Evolutionary conservation across 1,140 invertebrate genomes (phyloP).

Genomic region (Drosophila erecta): DNA sequence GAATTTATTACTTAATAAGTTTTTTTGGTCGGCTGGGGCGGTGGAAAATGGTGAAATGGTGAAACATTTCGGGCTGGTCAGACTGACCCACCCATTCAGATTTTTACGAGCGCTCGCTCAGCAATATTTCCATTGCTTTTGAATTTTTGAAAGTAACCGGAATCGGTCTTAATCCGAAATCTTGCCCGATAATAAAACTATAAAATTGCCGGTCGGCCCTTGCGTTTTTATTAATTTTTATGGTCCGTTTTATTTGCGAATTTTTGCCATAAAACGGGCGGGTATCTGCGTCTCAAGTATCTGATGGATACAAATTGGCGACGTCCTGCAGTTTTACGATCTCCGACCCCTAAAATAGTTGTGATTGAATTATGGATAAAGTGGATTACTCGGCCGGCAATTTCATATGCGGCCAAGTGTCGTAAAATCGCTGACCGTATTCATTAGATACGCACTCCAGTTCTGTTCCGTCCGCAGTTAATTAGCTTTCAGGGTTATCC

Average conservation of each 20-base stretch:
- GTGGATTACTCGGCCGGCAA: conserved; percentile 59
- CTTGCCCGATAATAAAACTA: conserved; percentile 76
- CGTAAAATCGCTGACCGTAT: conserved; percentile 71
- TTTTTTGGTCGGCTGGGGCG: conserved; percentile 21
- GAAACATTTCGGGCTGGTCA: conserved; percentile 29
- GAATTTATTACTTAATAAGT: conserved; percentile 83
- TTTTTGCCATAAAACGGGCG: conserved; percentile 70
- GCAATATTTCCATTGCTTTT: conserved; percentile 61
- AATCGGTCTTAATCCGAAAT: conserved; percentile 28
- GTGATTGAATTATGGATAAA: conserved; percentile 83
- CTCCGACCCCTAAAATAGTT: conserved; percentile 48
- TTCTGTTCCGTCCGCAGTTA: conserved; percentile 36
- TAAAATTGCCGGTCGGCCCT: conserved; percentile 47
- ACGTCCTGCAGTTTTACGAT: conserved; percentile 69
- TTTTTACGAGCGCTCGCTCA: conserved; percentile 75
- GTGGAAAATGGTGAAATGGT: conserved; percentile 52
- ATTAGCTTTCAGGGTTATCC: conserved; percentile 51
- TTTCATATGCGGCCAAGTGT: conserved; percentile 65
- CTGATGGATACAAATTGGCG: conserved; percentile 62
- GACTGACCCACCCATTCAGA: conserved; percentile 2
- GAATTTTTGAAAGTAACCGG: conserved; percentile 57
- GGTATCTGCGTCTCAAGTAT: conserved; percentile 38
- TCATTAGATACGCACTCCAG: conserved; percentile 60
- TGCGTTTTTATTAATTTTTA: conserved; percentile 79
- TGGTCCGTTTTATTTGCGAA: conserved; percentile 61